Base-by-base conservation (phyloP, 2,113 vertebrate genomes). In the Dipodomys ordii region DNA sequence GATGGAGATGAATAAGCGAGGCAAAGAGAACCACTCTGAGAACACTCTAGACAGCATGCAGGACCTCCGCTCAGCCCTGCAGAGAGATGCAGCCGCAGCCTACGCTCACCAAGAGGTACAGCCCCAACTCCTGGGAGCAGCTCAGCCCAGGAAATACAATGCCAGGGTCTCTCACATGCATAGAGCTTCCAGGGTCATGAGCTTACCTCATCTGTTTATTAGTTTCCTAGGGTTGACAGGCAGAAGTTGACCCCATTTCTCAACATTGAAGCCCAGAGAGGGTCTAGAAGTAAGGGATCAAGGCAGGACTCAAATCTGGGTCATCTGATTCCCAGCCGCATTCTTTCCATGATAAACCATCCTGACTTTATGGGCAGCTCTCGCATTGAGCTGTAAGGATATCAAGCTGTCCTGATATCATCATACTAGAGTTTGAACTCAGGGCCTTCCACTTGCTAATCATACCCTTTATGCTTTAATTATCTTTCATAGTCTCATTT, bases 11-110 rank as follows among this genome's bases (percentile, higher is more conserved):
- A 90, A 74, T 19, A 83, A 19, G 76, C 80, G 32, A 72, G 62
- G 35, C 72, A 83, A 89, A 77, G 96, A 95, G 32, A 98, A 98
- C 95, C 97, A 97, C 92, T 98, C 98, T 23, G 39, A 23, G 12
- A 73, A 82, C 60, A 6, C 87, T 57, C 91, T 86, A 72, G 98
- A 97, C 64, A 93, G 97, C 86, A 96, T 98, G 6, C 90, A 91
- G 0, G 98, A 98, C 77, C 86, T 98, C 0, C 97, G 96, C 92
- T 32, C 97, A 18, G 98, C 97, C 0, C 96, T 98, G 93, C 98
- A 99, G 97, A 97, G 98, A 93, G 98, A 98, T 0, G 98, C 98
- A 0, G 98, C 99, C 0, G 99, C 98, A 22, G 98, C 97, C 19
- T 99, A 98, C 64, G 78, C 91, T 4, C 97, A 98, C 9, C 44